Percentiles rank a stretch among this genome's conserved stretches.
These are phyloP conservation scores for Eristalinus sepulchralis DNA, from an alignment of 2,888 invertebrate species.

Conservation along the genomic window DNA sequence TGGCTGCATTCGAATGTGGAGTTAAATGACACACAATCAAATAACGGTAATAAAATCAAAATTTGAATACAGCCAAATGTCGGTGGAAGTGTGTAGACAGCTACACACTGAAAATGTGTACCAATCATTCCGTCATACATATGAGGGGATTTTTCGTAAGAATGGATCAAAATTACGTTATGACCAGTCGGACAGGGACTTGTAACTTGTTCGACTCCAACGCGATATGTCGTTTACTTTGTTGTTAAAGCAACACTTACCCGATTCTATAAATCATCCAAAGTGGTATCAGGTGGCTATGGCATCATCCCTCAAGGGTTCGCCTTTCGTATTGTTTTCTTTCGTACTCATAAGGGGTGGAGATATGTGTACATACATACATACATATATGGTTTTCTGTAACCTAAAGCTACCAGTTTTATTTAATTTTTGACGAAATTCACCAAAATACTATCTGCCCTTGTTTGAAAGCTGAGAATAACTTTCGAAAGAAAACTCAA, in stretches of 20 bases:
- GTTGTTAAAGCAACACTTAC: constrained; percentile 3
- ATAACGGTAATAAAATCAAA: constrained; percentile 61
- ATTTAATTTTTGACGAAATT: constrained; percentile 15
- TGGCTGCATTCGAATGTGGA: constrained; percentile 2
- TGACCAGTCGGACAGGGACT: not conserved
- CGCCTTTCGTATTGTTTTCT: constrained; percentile 48
- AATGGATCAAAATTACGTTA: not conserved
- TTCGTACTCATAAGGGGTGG: constrained; percentile 40
- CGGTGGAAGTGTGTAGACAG: constrained; percentile 9
- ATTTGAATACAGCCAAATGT: constrained; percentile 41
- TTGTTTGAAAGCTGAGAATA: constrained; percentile 15
- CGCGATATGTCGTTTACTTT: not conserved
- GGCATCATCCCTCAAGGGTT: constrained; percentile 60
- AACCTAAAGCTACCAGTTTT: constrained; percentile 34
- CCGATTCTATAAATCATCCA: constrained; percentile 52
- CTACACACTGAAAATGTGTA: constrained; percentile 23
- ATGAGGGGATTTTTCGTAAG: not conserved
- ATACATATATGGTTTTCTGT: not conserved
- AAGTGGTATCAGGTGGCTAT: constrained; percentile 52
- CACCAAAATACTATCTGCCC: constrained; percentile 10
- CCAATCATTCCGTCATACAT: constrained; percentile 9
- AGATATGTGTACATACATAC: not conserved
- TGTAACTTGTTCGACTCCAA: not conserved
- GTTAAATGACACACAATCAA: constrained; percentile 65
- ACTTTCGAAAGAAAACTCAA: constrained; percentile 47